Evolutionary conservation across 2,888 invertebrate genomes (phyloP), one percentile per base, ranked within the genome.

Genomic region (Brachylomia viminalis): DNA sequence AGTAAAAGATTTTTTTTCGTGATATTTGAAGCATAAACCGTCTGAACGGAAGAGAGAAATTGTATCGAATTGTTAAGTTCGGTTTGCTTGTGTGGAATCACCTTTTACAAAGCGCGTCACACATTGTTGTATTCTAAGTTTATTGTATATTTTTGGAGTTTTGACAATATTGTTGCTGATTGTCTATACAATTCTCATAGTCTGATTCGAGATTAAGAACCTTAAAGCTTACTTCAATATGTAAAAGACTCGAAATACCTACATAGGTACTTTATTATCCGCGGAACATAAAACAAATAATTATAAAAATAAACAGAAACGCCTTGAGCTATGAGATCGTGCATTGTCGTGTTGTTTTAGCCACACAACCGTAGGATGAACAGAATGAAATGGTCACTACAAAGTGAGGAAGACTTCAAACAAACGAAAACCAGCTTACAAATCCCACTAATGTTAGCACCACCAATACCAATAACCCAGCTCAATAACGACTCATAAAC

Each of bases 401-500:
- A 72, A 58, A 27, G 17, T 27, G 0, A 23, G 10, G 13, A 20
- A 15, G 1, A 68, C 17, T 54, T 65, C 47, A 59, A 68, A 59
- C 13, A 59, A 70, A 45, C 33, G 1, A 15, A 66, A 73, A 42
- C n/a, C 30, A 23, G 20, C 20, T n/a, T 42, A 78, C 56, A 47
- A 62, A 52, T 15, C 11, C 47, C 30, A 68, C 11, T 30, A 52
- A 69, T 33, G 58, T 27, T 15, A 47, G 45, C 61, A 69, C 52
- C 47, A 69, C 33, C 30, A n/a, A 38, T 30, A 59, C 65, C 58
- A 74, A 74, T 80, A 80, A 59, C 56, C 47, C 33, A 58, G 56
- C 45, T 59, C 70, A 45, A 20, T 83, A 80, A 80, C 84, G 83
- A 83, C 69, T 71, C 69, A 83, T 83, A 80, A 83, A 83, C 84